These are phyloP conservation scores for Pandemis heparana DNA, from an alignment of 2,888 invertebrate genomes.

Conservation along the genomic window DNA sequence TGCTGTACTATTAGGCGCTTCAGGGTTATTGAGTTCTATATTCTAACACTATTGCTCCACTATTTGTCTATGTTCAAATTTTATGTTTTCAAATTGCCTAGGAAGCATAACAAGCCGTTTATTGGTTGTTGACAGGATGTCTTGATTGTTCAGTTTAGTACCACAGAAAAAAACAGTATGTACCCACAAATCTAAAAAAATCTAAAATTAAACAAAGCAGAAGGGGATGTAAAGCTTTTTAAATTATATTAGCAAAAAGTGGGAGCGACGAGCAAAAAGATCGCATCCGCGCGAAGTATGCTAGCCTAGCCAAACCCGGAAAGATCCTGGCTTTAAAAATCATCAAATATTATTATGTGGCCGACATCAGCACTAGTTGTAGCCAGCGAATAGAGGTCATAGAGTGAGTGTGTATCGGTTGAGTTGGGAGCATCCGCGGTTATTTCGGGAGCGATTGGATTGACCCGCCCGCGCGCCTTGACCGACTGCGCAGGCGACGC, in stretches of 20 bases:
- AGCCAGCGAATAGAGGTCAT: neutral
- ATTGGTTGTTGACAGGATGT: neutral
- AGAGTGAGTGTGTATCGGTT: constrained; percentile 7
- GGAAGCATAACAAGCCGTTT: neutral
- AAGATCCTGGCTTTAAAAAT: neutral
- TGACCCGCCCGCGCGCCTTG: constrained; percentile 30
- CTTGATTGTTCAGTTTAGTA: neutral
- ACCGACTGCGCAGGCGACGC: constrained; percentile 24
- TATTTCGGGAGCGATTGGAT: constrained; percentile 27
- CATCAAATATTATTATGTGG: neutral
- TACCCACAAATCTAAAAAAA: too few species aligned
- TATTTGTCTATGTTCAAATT: too few species aligned
- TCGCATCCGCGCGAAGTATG: neutral
- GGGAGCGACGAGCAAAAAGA: neutral
- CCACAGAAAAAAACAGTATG: too few species aligned
- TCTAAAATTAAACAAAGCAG: too few species aligned
- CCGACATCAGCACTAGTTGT: neutral
- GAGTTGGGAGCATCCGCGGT: constrained; percentile 23
- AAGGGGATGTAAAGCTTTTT: too few species aligned
- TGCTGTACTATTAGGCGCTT: neutral
- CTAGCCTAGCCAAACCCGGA: neutral
- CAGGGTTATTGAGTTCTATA: neutral
- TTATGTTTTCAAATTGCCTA: neutral
- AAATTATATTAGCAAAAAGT: neutral
- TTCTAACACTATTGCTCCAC: neutral